phyloP scores from a whole-genome alignment of 2,113 vertebrate species.

The Epinephelus moara region DNA sequence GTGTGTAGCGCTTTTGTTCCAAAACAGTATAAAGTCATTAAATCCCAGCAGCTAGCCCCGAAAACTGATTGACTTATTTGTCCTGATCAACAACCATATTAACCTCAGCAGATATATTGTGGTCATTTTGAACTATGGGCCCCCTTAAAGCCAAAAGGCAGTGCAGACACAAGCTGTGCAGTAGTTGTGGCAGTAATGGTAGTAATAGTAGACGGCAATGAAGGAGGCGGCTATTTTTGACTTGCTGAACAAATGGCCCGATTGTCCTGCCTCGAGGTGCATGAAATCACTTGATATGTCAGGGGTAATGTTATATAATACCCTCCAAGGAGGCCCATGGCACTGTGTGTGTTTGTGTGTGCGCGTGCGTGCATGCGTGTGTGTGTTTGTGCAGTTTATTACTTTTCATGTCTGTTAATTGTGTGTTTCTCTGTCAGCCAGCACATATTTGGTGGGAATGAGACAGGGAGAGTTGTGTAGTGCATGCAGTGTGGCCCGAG shows the following conservation, averaged over 20 bases:
- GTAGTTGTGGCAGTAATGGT: constrained; percentile 52
- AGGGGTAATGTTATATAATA: constrained; percentile 77
- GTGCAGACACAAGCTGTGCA: constrained; percentile 14
- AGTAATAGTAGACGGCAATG: constrained; percentile 67
- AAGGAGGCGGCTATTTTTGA: constrained; percentile 73
- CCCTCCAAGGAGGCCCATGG: constrained; percentile 55
- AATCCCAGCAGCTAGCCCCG: constrained; percentile 6
- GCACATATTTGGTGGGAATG: constrained; percentile 12
- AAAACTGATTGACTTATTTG: neutral
- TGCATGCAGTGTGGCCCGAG: constrained; percentile 43
- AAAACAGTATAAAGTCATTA: constrained; percentile 22
- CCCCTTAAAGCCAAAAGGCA: constrained; percentile 23
- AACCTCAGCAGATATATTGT: constrained; percentile 46
- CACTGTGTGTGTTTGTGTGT: constrained; percentile 27
- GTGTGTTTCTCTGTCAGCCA: constrained; percentile 10
- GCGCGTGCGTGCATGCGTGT: constrained; percentile 26
- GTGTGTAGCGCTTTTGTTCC: constrained; percentile 40
- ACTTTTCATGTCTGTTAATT: constrained; percentile 30
- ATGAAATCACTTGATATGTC: constrained; percentile 82
- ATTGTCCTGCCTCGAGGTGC: constrained; percentile 78
- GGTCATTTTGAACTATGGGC: constrained; percentile 14
- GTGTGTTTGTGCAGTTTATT: neutral
- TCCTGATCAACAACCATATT: constrained; percentile 27
- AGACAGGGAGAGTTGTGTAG: constrained; percentile 18
- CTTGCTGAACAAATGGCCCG: constrained; percentile 74